Evolutionary conservation across 2,888 invertebrate genomes (phyloP).

Genomic region (Pyrocoelia pectoralis): DNA sequence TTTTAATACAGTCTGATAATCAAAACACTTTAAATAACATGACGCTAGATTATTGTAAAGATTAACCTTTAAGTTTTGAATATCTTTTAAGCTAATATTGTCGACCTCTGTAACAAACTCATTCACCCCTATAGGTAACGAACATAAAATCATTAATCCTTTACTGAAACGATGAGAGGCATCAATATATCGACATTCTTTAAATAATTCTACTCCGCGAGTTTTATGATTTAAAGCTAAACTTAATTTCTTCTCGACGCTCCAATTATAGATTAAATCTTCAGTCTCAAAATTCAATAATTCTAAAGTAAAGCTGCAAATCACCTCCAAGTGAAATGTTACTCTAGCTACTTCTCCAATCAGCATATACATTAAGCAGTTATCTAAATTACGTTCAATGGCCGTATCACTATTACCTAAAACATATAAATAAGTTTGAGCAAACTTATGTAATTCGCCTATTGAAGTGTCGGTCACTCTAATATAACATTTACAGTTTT

Average conservation of each 20-base stretch:
- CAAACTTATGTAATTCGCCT: conserved; percentile 39
- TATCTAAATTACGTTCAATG: conserved; percentile 61
- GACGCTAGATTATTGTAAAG: conserved; percentile 85
- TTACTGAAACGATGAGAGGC: conserved; percentile 79
- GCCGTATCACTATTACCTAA: conserved; percentile 61
- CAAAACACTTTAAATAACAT: conserved; percentile 75
- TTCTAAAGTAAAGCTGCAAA: conserved; percentile 54
- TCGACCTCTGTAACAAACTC: conserved; percentile 61
- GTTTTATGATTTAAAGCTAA: conserved; percentile 61
- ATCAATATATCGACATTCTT: conserved; percentile 67
- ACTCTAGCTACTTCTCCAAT: conserved; percentile 61
- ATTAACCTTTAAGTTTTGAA: conserved; percentile 69
- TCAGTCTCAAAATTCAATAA: conserved; percentile 55
- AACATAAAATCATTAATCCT: conserved; percentile 76
- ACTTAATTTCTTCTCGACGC: conserved; percentile 56
- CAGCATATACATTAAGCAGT: conserved; percentile 61
- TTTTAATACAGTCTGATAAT: conserved; percentile 71
- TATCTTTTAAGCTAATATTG: conserved; percentile 61
- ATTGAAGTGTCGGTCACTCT: conserved; percentile 43
- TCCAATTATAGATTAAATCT: conserved; percentile 60
- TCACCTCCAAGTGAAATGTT: conserved; percentile 52
- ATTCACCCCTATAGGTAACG: conserved; percentile 64
- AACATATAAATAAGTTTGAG: conserved; percentile 38
- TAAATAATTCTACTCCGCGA: conserved; percentile 70
- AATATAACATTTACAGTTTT: conserved; percentile 53